These are phyloP conservation scores for Nipponia nippon DNA, from an alignment of 2,113 vertebrate genomes.

Conservation along the genomic window DNA sequence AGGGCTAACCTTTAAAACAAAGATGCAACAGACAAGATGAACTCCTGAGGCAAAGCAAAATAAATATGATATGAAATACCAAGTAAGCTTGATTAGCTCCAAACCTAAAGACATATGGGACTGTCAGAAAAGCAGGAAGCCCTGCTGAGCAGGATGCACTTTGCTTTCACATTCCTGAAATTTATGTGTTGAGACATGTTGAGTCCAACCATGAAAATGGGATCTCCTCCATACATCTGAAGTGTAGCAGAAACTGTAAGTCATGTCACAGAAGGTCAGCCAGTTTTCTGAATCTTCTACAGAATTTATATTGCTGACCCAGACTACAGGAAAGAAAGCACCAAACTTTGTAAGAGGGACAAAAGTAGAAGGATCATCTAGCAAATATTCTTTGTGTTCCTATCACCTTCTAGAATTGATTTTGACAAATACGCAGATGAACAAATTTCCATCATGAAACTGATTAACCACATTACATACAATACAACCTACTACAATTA, in stretches of 20 bases:
- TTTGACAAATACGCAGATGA: background rate
- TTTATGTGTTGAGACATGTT: background rate
- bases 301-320: background rate
- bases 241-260: background rate
- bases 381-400: background rate
- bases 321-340: background rate
- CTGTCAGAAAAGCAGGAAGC: background rate
- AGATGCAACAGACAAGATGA: background rate
- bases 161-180: constrained; percentile 6
- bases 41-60: constrained; percentile 4
- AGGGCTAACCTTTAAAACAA: background rate
- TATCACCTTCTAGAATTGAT: background rate
- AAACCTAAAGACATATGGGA: constrained; percentile 31
- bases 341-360: background rate
- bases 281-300: background rate
- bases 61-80: background rate
- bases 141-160: background rate
- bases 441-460: background rate
- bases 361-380: background rate
- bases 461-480: background rate
- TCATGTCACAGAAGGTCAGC: background rate
- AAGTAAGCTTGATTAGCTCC: constrained; percentile 5
- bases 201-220: background rate
- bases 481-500: background rate
- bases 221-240: background rate